phyloP scores from a whole-genome alignment of 2,888 invertebrate species.

The Protodeltote pygarga region DNA sequence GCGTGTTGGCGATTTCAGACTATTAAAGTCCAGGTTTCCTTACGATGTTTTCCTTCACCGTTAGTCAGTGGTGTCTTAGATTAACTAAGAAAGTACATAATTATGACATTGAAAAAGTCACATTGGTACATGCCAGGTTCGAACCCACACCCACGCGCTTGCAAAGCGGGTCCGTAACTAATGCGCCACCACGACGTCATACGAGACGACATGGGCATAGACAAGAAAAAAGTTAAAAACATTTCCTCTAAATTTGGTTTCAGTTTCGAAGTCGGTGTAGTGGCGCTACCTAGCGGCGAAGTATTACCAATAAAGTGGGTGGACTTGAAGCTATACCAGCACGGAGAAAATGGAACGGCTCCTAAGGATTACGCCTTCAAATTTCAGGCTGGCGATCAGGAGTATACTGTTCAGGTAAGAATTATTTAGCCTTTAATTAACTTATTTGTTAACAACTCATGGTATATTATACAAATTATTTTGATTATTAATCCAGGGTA shows the following conservation, averaged over 20 bases:
- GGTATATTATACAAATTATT: too few species aligned
- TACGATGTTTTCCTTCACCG: too few species aligned
- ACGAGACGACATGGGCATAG: background rate
- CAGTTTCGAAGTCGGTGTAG: conserved; percentile 89
- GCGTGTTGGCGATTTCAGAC: too few species aligned
- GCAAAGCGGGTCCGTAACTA: too few species aligned
- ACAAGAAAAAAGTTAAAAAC: background rate
- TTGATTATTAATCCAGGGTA: background rate
- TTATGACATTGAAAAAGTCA: too few species aligned
- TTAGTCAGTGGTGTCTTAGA: too few species aligned
- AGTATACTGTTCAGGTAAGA: conserved; percentile 86
- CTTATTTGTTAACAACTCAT: too few species aligned
- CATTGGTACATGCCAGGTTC: too few species aligned
- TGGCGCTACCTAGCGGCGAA: conserved; percentile 84
- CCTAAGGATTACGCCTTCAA: conserved; percentile 89
- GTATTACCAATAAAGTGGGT: conserved; percentile 87
- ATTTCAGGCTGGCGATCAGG: conserved; percentile 85
- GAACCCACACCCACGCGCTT: too few species aligned
- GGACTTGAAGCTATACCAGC: conserved; percentile 89
- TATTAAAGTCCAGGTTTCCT: too few species aligned
- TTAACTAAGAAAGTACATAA: too few species aligned
- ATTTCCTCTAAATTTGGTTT: background rate
- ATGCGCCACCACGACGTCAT: too few species aligned
- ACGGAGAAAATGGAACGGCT: conserved; percentile 89
- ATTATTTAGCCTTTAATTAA: background rate